These are phyloP conservation scores for Thalassophryne amazonica DNA, from an alignment of 2,797 vertebrate species.

Conservation along the genomic window DNA sequence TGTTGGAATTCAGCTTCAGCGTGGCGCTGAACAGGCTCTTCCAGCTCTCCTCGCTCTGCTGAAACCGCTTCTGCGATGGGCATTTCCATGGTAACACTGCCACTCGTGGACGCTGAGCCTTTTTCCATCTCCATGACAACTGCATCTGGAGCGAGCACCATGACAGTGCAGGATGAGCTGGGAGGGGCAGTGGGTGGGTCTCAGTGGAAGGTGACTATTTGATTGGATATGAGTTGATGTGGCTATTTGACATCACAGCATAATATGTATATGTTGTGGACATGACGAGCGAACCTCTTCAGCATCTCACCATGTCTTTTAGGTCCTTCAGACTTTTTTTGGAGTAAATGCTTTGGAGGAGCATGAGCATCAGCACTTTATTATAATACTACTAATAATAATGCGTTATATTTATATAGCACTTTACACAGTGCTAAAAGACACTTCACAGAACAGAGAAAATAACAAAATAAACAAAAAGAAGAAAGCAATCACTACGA, in stretches of 20 bases:
- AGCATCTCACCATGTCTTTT: too few species aligned
- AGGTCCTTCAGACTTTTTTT: too few species aligned
- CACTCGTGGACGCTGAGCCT: slow-evolving; percentile 62
- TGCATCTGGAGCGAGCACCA: slow-evolving; percentile 58
- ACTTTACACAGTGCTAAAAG: too few species aligned
- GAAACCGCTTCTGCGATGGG: slow-evolving; percentile 55
- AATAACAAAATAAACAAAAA: too few species aligned
- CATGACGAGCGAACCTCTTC: too few species aligned
- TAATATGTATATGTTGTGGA: too few species aligned
- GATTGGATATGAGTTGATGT: slow-evolving; percentile 77
- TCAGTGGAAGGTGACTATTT: background rate
- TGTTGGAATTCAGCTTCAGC: slow-evolving; percentile 54
- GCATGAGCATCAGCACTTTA: too few species aligned
- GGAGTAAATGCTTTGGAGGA: too few species aligned
- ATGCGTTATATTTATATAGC: too few species aligned
- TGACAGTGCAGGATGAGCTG: slow-evolving; percentile 52
- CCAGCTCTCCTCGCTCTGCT: slow-evolving; percentile 31
- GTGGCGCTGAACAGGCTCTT: slow-evolving; percentile 64
- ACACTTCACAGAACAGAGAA: too few species aligned
- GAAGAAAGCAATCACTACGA: too few species aligned
- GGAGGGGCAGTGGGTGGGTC: slow-evolving; percentile 55
- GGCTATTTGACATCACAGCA: slow-evolving; percentile 65
- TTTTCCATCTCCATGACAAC: slow-evolving; percentile 92
- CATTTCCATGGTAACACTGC: slow-evolving; percentile 88
- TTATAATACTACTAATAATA: too few species aligned